Base-by-base conservation (phyloP, 2,888 invertebrate species). In the Hirtodrosophila confusa region DNA sequence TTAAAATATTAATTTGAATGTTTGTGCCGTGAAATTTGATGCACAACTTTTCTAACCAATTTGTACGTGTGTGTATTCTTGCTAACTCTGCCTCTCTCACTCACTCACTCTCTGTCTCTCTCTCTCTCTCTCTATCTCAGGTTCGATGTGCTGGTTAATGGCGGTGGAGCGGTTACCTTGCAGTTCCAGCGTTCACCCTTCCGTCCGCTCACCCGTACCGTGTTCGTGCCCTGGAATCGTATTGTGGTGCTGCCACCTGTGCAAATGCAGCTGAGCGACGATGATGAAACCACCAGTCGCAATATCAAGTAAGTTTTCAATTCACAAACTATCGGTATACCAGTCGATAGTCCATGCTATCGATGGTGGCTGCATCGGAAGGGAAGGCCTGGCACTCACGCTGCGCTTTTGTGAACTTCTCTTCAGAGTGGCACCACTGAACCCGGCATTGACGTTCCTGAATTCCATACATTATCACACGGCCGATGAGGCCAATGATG, bases 141-240 rank as follows among this genome's bases (percentile, higher is more conserved):
- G 96, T 99, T 99, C 93, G 99, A 99, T 93, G 96, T 99, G 63
- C 93, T 99, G 89, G 99, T 99, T 68, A 99, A 99, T 92, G 99
- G 99, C 11, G 99, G 99, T 47, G 98, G 98, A 33, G 98, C 98
- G 2, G 98, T 99, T 60, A 98, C 97, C 17, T 93, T 99, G 77
- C 97, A 98, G 92, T 98, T 99, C 93, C 97, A 98, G 91, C 94
- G 99, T 65, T 97, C 97, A 58, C 99, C 99, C 27, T 99, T 98
- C 93, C 95, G 95, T 90, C 96, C 97, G 0, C 93, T 96, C 63
- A 95, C 97, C 70, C 94, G 95, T 89, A 97, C 97, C 3, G 96
- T 98, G 65, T 97, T 97, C 92, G 97, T 98, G 67, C 98, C 99
- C 17, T 98, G 99, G 97, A 99, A 99, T 93, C 97, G 92, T 86